Base-by-base conservation (phyloP, 2,888 invertebrate species). In the Ochropleura plecta region DNA sequence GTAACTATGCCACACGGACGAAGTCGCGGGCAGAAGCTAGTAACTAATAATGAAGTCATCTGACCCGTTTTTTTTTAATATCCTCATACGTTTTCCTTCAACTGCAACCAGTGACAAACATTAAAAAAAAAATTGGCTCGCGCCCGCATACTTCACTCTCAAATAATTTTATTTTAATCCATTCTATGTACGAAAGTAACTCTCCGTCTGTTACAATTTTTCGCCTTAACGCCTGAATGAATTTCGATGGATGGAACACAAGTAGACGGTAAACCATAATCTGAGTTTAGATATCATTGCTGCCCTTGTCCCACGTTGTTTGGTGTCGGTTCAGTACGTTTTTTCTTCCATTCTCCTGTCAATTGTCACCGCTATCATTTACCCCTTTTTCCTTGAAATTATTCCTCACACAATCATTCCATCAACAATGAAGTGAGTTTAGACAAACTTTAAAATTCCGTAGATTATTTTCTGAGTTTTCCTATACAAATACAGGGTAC, bases 71-170 rank as follows among this genome's bases (percentile, higher is more conserved):
- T 30, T 20, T 55, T 57, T 14, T 40, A 75, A 48, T 48, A 60
- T 71, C 63, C 57, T 77, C 69, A 59, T 51, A 51, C 16, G 62
- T 78, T 70, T 81, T 73, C 73, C 72, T 65, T 57, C 20, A 62
- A 62, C 57, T 60, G 57, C 16, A 62, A 12, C 57, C 10, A 60
- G 18, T 46, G 12, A 30, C 30, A 14, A 55, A 63, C 64, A 68
- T n/a, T 18, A 8, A 55, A 55, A 80, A 70, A 62, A 53, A 10
- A 57, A 65, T 73, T 73, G 44, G 69, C 57, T 67, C 65, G 44
- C 62, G 53, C 49, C 59, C 73, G 80, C 62, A 70, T 69, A 81
- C 16, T 49, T 49, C n/a, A 67, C 20, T 49, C 62, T 59, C 9
- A 57, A 55, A 55, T 49, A 53, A 65, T 64, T 78, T 77, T 73